Evolutionary conservation across 1,140 invertebrate species (phyloP), one percentile per base, ranked within the genome.

Genomic region (Bombus breviceps): DNA sequence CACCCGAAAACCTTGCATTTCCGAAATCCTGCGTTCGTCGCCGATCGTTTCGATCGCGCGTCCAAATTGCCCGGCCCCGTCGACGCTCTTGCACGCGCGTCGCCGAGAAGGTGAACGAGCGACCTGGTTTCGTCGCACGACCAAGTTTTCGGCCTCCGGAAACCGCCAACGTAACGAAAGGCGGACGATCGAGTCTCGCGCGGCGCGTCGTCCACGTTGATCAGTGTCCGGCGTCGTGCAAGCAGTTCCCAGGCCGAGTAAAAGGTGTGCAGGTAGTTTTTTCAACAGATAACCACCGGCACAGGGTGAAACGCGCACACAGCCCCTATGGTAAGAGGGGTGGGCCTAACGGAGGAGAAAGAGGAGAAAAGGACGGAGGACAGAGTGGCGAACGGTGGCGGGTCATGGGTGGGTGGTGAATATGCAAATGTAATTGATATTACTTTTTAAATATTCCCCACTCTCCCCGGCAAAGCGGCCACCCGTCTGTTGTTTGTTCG

Each of bases 401-500:
- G 91, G 92, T 91, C 92, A 92, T 86, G 92, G 91, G 90, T 90
- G 91, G 92, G 89, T 92, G 94, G 93, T 93, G 94, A 93, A 95
- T 94, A 95, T 95, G 94, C 94, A 95, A 95, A 95, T 95, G 93
- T 94, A 95, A 95, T 95, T 95, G 94, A 95, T 95, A 95, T 95
- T 94, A 95, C 93, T 94, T 95, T 95, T 95, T 95, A 95, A 95
- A 95, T 95, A 95, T 95, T 95, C 94, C 92, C 93, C 93, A 94
- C 86, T 93, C 93, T 92, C 78, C 83, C 76, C 66, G 77, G 66
- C 82, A 69, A 82, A 84, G 84, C 83, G 91, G 81, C 87, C 90
- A 92, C 90, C 91, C 91, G 92, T 93, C 92, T 92, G 91, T 92
- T 92, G 92, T 92, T 91, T 85, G 88, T 83, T 89, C 85, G 90